Percentiles rank a stretch among this genome's conserved stretches.
These are phyloP conservation scores for Julus scanicus DNA, from an alignment of 2,888 invertebrate genomes.

Conservation along the genomic window DNA sequence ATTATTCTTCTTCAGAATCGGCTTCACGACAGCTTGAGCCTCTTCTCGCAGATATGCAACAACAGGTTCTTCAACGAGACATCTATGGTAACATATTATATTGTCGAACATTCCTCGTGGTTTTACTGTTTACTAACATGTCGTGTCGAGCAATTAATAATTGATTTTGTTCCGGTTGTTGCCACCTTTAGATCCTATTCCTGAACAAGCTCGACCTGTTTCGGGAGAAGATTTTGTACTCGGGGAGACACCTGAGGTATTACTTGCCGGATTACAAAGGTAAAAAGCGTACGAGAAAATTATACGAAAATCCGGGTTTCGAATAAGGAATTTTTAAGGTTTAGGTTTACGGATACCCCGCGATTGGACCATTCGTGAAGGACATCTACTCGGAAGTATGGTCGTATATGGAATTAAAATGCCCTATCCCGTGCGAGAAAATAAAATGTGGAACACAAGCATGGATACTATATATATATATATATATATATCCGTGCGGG, in stretches of 20 bases:
- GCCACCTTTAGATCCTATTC: conserved; percentile 68
- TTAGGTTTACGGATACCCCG: no score
- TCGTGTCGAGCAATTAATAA: background rate
- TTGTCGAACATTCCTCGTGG: background rate
- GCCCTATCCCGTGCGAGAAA: no score
- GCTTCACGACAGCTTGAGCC: conserved; percentile 73
- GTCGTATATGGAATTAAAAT: no score
- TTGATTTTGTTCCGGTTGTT: background rate
- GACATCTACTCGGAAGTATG: no score
- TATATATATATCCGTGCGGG: no score
- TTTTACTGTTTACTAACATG: no score
- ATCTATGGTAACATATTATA: conserved; percentile 69
- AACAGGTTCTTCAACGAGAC: conserved; percentile 74
- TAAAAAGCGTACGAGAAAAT: background rate
- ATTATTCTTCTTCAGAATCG: conserved; percentile 68
- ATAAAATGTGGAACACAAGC: no score
- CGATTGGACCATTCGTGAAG: no score
- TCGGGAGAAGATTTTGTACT: conserved; percentile 74
- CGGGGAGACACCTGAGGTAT: conserved; percentile 72
- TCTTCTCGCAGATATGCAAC: conserved; percentile 75
- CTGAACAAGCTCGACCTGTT: conserved; percentile 76
- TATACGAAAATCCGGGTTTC: no score
- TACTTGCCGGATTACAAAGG: conserved; percentile 72
- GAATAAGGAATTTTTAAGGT: no score
- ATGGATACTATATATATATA: no score